Base-by-base conservation (phyloP, 23 tunicate genomes). In the Halocynthia aurantium region DNA sequence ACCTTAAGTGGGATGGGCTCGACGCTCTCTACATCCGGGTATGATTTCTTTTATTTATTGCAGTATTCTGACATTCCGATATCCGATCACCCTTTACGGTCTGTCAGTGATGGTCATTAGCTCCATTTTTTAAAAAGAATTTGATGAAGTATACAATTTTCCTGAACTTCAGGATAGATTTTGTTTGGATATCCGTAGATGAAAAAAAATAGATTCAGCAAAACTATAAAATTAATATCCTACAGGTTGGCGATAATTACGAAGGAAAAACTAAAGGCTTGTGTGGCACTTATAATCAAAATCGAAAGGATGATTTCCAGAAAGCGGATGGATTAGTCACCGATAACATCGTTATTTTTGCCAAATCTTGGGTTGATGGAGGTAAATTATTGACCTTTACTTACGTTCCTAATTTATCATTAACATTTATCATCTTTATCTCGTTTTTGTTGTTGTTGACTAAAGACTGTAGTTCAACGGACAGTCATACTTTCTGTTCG, bases 1-100 rank as follows among this genome's bases (percentile, higher is more conserved):
- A 92, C 52, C 83, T 92, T 11, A 92, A 92, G 55, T 92, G 98
- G 98, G 98, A 92, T 75, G 98, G 98, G 7, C 61, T 85, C 51
- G 98, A 89, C 61, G 90, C 98, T 5, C 74, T 92, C 57, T 92
- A 87, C 55, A 77, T 92, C 55, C 61, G 98, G 56, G 98, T 92
- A 73, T 66, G 86, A 19, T 18, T 62, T 53, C 0, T 51, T 31
- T 1, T 31, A 31, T 31, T 31, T 31, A 31, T 31, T 31, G 44
- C 44, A 31, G 44, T 31, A 31, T 31, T 31, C 44, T 31, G 44
- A 31, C 44, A 31, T 31, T 31, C 44, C 44, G 44, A 31, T 31
- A 31, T 31, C 1, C 44, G n/a, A 1, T 31, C 44, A 31, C 44
- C 44, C 44, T 31, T 31, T 31, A 31, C 4, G 44, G 2, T 31